Conservation (phyloP, 1,140 invertebrate genomes). For the Propsilocerus akamusi region DNA sequence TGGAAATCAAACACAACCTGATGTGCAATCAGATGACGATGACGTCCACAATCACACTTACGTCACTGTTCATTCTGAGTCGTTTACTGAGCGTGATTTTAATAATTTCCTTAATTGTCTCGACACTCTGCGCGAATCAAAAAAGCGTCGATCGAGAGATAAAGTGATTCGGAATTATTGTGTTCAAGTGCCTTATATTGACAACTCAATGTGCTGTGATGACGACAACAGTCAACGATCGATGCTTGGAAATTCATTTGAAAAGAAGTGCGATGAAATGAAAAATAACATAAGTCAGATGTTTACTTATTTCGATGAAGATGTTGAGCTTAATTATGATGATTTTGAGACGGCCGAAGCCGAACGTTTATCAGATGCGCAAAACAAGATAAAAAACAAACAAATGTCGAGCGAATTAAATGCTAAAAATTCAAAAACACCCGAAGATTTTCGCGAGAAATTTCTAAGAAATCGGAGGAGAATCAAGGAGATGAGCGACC, state of each 20-base stretch:
- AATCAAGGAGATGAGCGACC: too few species aligned
- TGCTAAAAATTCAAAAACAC: too few species aligned
- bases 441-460: too few species aligned
- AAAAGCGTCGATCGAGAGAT: not conserved
- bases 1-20: too few species aligned
- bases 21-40: too few species aligned
- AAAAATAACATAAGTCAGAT: constrained; percentile 1
- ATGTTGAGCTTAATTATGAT: not conserved
- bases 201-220: not conserved
- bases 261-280: not conserved
- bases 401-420: too few species aligned
- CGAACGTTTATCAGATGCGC: too few species aligned
- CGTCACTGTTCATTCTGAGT: not conserved
- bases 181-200: not conserved
- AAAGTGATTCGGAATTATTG: not conserved
- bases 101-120: not conserved
- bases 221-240: not conserved
- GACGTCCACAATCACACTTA: not conserved
- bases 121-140: not conserved
- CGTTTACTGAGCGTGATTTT: not conserved
- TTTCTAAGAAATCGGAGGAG: too few species aligned
- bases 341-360: not conserved
- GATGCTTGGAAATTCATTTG: not conserved
- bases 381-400: too few species aligned
- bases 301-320: not conserved